Conservation (phyloP, 2,888 invertebrate genomes). For the Lepas anatifera region DNA sequence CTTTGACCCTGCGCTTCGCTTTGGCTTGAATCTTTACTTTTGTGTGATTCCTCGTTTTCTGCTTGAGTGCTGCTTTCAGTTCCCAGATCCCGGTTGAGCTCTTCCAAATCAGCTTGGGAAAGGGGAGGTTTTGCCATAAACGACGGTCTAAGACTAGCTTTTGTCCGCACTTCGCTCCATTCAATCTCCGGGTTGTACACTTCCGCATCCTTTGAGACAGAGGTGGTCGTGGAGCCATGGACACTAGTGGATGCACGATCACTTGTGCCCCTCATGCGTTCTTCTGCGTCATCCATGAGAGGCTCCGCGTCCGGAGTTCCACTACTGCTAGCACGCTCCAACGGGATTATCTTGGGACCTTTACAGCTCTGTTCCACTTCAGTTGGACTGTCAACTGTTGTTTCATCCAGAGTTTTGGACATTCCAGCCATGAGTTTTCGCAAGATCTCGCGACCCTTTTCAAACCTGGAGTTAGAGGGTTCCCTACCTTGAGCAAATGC, state of each 20-base stretch:
- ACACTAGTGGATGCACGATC: neutral
- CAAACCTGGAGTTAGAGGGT: conserved; percentile 15
- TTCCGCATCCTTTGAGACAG: neutral
- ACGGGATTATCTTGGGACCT: neutral
- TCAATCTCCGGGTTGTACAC: neutral
- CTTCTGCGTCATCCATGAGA: neutral
- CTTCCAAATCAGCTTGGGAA: neutral
- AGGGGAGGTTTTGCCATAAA: neutral
- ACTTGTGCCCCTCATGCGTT: neutral
- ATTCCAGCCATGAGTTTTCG: conserved; percentile 19
- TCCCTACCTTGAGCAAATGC: neutral
- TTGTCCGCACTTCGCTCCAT: neutral
- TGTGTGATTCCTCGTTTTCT: too few relatives aligned
- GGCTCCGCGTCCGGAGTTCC: neutral
- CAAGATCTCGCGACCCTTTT: conserved; percentile 21
- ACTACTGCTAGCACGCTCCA: neutral
- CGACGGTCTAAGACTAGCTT: neutral
- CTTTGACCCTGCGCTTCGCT: neutral
- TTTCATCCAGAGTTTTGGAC: conserved; percentile 19
- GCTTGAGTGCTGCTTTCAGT: neutral
- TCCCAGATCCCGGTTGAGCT: neutral
- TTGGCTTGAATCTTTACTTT: neutral
- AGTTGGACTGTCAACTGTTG: conserved; percentile 20
- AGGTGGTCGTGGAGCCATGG: neutral
- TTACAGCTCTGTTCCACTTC: neutral